Conservation (phyloP, 2,113 vertebrate genomes). For the Cavia porcellus region DNA sequence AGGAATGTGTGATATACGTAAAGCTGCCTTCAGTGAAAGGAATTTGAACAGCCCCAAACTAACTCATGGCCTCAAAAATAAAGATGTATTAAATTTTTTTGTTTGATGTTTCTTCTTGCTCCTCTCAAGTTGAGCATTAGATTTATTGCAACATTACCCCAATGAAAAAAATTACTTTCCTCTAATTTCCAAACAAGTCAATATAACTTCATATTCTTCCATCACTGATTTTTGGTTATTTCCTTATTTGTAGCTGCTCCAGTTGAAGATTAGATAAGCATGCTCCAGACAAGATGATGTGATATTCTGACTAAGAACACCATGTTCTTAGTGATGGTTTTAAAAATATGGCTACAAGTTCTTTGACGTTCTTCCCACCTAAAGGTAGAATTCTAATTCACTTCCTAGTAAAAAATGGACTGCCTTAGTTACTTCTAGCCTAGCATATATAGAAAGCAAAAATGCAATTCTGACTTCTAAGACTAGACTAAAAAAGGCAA, state of each 20-base stretch:
- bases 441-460: not conserved
- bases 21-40: not conserved
- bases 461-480: not conserved
- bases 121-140: not conserved
- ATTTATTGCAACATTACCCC: not conserved
- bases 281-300: not conserved
- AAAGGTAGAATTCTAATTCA: not conserved
- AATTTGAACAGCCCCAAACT: not conserved
- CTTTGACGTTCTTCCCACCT: not conserved
- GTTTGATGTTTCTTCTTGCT: not conserved
- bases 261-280: not conserved
- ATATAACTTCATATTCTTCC: not conserved
- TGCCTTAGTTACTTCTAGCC: not conserved
- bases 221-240: not conserved
- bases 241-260: not conserved
- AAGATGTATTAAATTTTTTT: not conserved
- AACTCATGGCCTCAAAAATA: not conserved
- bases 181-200: slow-evolving; percentile 22
- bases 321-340: not conserved
- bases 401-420: not conserved
- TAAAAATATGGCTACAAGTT: not conserved
- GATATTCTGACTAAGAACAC: not conserved
- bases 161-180: slow-evolving; percentile 19
- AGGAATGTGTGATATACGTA: not conserved
- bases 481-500: not conserved